A percentile compares a stretch with the other conserved stretches of the same genome.
These are phyloP conservation scores for Nephotettix cincticeps DNA, from an alignment of 1,140 invertebrate genomes.

Conservation along the genomic window DNA sequence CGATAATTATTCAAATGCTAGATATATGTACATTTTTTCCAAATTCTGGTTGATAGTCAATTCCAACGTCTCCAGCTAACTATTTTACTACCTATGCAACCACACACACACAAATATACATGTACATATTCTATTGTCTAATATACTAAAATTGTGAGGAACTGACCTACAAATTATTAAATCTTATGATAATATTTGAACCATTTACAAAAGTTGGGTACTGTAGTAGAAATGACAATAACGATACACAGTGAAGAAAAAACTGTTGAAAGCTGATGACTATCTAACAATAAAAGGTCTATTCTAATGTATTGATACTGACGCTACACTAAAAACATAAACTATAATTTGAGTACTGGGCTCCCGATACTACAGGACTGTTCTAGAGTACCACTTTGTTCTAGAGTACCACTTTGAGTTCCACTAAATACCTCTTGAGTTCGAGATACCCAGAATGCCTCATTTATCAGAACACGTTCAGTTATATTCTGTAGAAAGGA, in stretches of 20 bases:
- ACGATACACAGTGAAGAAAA: background rate
- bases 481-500: conserved; percentile 77
- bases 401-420: background rate
- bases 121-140: background rate
- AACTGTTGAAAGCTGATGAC: background rate
- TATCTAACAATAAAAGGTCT: background rate
- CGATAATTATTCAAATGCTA: too few species aligned
- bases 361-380: too few species aligned
- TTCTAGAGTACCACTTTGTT: too few species aligned
- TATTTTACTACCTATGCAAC: background rate
- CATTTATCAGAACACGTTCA: conserved; percentile 89
- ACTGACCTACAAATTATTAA: too few species aligned
- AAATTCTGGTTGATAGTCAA: too few species aligned
- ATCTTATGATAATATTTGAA: background rate
- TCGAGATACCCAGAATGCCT: conserved; percentile 87
- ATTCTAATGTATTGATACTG: background rate
- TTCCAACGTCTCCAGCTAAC: too few species aligned
- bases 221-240: background rate
- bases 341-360: background rate
- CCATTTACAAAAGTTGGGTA: background rate
- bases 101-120: background rate
- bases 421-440: conserved; percentile 76
- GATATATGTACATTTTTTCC: too few species aligned
- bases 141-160: too few species aligned
- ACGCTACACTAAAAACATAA: conserved; percentile 12